Conservation (phyloP, 2,113 vertebrate species). For the Eclectus roratus region DNA sequence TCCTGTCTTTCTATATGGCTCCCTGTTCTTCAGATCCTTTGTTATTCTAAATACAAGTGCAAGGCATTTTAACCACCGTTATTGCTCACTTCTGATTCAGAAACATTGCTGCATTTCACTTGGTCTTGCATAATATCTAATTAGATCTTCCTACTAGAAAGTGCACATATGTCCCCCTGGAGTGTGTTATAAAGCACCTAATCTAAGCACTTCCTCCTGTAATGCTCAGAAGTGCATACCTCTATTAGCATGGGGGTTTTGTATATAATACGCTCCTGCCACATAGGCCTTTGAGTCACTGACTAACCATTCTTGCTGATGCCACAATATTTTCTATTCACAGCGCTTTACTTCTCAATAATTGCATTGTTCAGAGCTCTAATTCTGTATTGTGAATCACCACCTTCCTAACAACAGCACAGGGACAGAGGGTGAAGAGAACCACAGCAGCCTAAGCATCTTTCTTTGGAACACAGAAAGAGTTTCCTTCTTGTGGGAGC, state of each 20-base stretch:
- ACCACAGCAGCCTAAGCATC: neutral
- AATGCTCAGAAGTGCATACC: neutral
- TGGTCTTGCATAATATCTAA: neutral
- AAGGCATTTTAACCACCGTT: neutral
- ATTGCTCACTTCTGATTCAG: neutral
- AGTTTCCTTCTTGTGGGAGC: neutral
- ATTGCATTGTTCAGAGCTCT: neutral
- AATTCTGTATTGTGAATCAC: neutral
- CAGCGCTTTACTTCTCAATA: neutral
- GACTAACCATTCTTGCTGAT: neutral
- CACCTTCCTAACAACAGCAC: neutral
- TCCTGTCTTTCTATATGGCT: neutral
- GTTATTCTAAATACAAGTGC: fast-evolving
- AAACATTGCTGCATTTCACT: neutral
- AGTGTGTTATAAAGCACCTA: neutral
- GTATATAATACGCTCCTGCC: neutral
- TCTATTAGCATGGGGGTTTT: neutral
- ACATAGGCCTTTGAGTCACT: neutral
- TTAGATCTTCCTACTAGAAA: neutral
- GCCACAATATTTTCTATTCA: neutral
- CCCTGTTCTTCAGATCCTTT: neutral
- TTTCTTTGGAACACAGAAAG: neutral
- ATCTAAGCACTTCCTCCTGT: neutral
- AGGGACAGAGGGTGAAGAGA: neutral
- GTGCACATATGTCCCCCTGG: fast-evolving